phyloP scores from a whole-genome alignment of 2,888 invertebrate genomes.

The Lomographa bimaculata region DNA sequence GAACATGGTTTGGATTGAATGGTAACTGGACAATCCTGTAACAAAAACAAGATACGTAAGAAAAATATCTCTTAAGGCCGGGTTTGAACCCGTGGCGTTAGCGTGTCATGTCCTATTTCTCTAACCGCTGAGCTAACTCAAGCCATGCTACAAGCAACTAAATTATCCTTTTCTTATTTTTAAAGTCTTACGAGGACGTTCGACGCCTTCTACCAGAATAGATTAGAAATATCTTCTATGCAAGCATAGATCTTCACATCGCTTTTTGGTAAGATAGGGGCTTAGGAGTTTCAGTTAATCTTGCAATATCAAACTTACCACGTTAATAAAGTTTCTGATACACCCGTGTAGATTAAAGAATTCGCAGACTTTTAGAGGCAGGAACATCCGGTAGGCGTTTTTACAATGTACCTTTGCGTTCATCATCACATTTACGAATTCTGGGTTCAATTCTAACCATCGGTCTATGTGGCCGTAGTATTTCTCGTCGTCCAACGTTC shows the following conservation, averaged over 20 bases:
- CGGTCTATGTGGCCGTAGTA: constrained; percentile 55
- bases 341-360: constrained; percentile 49
- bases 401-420: constrained; percentile 53
- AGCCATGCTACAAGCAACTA: too few species aligned
- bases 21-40: constrained; percentile 60
- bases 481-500: constrained; percentile 44
- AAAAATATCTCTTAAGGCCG: too few species aligned
- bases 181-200: too few species aligned
- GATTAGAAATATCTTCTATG: too few species aligned
- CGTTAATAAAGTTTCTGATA: constrained; percentile 47
- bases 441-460: constrained; percentile 57
- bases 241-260: too few species aligned
- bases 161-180: too few species aligned
- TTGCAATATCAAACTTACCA: constrained; percentile 42
- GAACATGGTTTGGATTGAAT: constrained; percentile 45
- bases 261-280: too few species aligned
- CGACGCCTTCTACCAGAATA: too few species aligned
- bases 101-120: too few species aligned
- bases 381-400: constrained; percentile 27
- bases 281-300: too few species aligned
- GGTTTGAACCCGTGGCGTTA: too few species aligned
- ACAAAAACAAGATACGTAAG: constrained; percentile 29
- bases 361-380: constrained; percentile 48
- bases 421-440: constrained; percentile 45
- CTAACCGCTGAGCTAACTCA: too few species aligned